Percentiles rank a stretch among this genome's conserved stretches.
Conservation (phyloP, 1,140 invertebrate species). For the Heterodera schachtii region DNA sequence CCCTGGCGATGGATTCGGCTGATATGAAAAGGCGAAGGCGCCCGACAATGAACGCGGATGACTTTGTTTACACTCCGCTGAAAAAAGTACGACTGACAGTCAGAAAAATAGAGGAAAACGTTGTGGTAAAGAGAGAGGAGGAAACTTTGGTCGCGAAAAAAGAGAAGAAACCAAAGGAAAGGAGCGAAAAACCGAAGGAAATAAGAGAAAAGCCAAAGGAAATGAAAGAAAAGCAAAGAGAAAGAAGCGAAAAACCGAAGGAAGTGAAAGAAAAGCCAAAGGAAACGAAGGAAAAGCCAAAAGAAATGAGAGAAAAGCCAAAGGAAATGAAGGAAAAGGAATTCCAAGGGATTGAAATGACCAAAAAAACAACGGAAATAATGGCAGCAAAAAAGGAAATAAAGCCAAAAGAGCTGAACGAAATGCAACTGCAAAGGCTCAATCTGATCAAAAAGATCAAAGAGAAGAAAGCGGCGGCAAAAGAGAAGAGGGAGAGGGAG, state of each 20-base stretch:
- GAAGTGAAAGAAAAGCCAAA: no score
- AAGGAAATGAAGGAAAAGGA: no score
- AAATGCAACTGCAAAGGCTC: neutral
- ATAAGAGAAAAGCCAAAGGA: no score
- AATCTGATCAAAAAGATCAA: neutral
- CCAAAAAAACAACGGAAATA: neutral
- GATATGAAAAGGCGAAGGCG: conserved; percentile 10
- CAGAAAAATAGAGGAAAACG: neutral
- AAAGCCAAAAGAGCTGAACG: neutral
- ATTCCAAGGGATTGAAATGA: no score
- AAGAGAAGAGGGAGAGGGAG: conserved; percentile 12
- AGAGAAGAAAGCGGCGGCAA: neutral
- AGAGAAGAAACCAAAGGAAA: neutral
- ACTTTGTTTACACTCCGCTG: conserved; percentile 16
- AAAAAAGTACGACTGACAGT: neutral
- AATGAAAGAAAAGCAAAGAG: no score
- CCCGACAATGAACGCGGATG: conserved; percentile 9
- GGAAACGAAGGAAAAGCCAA: no score
- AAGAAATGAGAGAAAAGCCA: no score
- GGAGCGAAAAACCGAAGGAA: neutral
- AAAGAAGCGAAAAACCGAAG: neutral
- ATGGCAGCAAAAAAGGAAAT: neutral
- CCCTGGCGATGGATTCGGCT: neutral
- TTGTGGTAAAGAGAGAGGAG: conserved; percentile 4
- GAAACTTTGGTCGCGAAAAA: neutral